Evolutionary conservation across 2,888 invertebrate genomes (phyloP).

Genomic region (Protula sp.): DNA sequence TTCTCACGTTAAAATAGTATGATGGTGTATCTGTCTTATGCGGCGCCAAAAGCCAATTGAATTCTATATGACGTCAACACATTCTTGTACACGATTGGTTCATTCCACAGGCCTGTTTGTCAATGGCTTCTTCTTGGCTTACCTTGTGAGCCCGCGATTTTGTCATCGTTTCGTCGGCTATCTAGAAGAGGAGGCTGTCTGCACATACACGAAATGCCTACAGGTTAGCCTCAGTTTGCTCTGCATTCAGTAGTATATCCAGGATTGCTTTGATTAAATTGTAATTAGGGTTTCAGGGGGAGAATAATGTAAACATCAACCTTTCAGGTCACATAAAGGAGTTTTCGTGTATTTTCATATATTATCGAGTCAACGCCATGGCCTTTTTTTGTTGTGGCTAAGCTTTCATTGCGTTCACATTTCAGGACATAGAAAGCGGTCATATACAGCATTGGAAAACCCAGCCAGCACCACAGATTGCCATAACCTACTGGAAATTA

Average conservation of each 20-base stretch:
- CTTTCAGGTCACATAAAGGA: too few relatives aligned
- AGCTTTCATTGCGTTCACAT: not conserved
- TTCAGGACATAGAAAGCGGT: slow-evolving; percentile 5
- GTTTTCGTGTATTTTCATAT: too few relatives aligned
- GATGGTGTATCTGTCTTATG: too few relatives aligned
- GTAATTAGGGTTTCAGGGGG: not conserved
- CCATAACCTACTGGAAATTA: slow-evolving; percentile 4
- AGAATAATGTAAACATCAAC: not conserved
- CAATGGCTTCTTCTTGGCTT: slow-evolving; percentile 2
- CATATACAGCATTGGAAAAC: slow-evolving; percentile 4
- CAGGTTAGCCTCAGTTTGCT: slow-evolving; percentile 17
- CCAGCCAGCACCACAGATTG: slow-evolving; percentile 1
- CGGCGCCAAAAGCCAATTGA: too few relatives aligned
- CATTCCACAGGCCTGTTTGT: too few relatives aligned
- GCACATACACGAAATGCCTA: slow-evolving; percentile 48
- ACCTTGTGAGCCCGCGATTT: slow-evolving; percentile 21
- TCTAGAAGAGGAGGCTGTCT: slow-evolving; percentile 52
- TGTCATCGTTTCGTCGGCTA: slow-evolving; percentile 53
- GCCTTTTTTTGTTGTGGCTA: too few relatives aligned
- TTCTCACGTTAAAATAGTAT: too few relatives aligned
- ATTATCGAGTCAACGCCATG: too few relatives aligned
- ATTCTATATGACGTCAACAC: too few relatives aligned
- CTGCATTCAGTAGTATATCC: too few relatives aligned
- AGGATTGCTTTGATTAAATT: too few relatives aligned
- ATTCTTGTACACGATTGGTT: too few relatives aligned